Evolutionary conservation across 2,888 invertebrate species (phyloP).

Genomic region (Tipula confusa): DNA sequence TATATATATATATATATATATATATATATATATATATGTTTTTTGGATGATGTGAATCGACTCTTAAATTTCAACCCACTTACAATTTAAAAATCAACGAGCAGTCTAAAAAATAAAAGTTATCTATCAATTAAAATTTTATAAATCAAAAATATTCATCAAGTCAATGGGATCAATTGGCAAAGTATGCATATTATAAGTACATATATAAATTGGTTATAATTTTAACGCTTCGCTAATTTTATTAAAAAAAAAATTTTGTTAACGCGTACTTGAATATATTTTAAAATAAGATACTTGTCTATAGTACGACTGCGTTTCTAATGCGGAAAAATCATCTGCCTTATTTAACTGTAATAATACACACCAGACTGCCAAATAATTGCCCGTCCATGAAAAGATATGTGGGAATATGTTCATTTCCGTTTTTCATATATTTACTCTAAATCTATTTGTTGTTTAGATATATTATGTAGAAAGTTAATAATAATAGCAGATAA

Average conservation of each 20-base stretch:
- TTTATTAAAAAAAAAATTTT: neutral
- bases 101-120: too few relatives aligned
- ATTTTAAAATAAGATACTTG: neutral
- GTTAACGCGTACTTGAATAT: neutral
- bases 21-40: too few relatives aligned
- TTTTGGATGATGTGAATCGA: neutral
- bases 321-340: neutral
- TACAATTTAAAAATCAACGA: neutral
- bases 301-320: neutral
- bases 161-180: neutral
- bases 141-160: neutral
- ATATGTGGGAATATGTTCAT: neutral
- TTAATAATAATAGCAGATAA: neutral
- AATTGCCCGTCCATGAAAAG: neutral
- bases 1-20: too few relatives aligned
- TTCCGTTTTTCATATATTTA: neutral
- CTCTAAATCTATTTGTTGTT: neutral
- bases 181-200: neutral
- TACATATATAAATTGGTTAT: neutral
- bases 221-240: constrained; percentile 12
- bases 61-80: neutral
- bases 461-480: constrained; percentile 12
- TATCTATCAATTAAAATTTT: neutral
- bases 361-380: neutral
- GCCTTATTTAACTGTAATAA: neutral